Evolutionary conservation across 2,113 vertebrate species (phyloP).

Genomic region (Apodemus speciosus): DNA sequence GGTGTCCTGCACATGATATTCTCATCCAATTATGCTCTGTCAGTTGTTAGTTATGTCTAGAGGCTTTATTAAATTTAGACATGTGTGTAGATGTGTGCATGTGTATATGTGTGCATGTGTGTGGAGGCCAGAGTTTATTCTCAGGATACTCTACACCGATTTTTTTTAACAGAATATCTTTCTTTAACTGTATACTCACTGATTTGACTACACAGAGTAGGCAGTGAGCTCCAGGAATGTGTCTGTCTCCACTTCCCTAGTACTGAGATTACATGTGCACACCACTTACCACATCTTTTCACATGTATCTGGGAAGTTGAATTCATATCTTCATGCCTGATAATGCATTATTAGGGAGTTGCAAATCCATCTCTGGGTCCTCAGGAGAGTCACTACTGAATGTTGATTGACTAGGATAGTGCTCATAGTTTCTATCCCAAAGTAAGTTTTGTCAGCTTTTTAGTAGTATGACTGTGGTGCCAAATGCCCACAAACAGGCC

Average conservation of each 20-base stretch:
- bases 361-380: not conserved
- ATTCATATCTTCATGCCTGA: not conserved
- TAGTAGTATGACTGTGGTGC: not conserved
- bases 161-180: not conserved
- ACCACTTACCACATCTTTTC: not conserved
- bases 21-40: not conserved
- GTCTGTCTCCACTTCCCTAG: not conserved
- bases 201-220: not conserved
- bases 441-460: not conserved
- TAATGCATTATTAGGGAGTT: not conserved
- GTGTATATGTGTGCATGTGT: not conserved
- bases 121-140: not conserved
- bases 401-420: not conserved
- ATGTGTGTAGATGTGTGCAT: not conserved
- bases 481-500: not conserved
- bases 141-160: not conserved
- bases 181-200: not conserved
- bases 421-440: not conserved
- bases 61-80: not conserved
- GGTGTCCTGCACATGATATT: not conserved
- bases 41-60: not conserved
- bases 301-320: not conserved
- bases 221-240: not conserved
- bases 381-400: not conserved
- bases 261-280: not conserved